These are phyloP conservation scores for Hirudo medicinalis DNA, from an alignment of 1,140 invertebrate species.

Conservation along the genomic window DNA sequence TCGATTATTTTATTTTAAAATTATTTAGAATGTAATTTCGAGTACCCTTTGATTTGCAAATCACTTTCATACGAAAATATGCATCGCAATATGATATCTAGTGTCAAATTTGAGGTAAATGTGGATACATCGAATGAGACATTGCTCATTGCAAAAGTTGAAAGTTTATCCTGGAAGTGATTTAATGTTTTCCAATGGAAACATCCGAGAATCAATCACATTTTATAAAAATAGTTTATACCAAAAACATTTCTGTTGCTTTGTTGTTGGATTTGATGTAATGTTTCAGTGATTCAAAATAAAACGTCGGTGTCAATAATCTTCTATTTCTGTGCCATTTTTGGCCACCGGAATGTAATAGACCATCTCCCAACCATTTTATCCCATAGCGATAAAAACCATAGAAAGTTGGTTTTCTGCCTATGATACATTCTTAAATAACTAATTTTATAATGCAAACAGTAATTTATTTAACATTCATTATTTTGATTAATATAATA, in stretches of 20 bases:
- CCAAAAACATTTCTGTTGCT: conserved; percentile 50
- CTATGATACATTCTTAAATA: not conserved
- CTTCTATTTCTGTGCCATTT: conserved; percentile 64
- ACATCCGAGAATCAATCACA: not conserved
- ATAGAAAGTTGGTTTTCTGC: not conserved
- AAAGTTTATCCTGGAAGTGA: not conserved
- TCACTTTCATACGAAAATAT: conserved; percentile 29
- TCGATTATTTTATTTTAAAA: too few relatives aligned
- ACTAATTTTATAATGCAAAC: too few relatives aligned
- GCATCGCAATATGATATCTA: conserved; percentile 34
- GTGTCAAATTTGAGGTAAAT: conserved; percentile 27
- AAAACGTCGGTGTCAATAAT: conserved; percentile 72
- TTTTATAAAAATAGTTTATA: not conserved
- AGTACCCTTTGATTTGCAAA: conserved; percentile 25
- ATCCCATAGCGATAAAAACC: not conserved
- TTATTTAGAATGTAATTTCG: not conserved
- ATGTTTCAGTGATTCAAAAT: conserved; percentile 66
- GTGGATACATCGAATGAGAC: conserved; percentile 24
- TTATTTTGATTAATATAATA: not conserved
- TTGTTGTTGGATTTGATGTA: conserved; percentile 63
- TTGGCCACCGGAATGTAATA: conserved; percentile 57
- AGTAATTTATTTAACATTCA: too few relatives aligned
- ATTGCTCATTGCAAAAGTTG: not conserved
- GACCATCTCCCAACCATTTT: conserved; percentile 57
- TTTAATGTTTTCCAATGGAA: not conserved